A percentile compares a stretch with the other conserved stretches of the same genome.
Conservation (phyloP, 2,888 invertebrate genomes). For the Himalopsyche kuldschensis region DNA sequence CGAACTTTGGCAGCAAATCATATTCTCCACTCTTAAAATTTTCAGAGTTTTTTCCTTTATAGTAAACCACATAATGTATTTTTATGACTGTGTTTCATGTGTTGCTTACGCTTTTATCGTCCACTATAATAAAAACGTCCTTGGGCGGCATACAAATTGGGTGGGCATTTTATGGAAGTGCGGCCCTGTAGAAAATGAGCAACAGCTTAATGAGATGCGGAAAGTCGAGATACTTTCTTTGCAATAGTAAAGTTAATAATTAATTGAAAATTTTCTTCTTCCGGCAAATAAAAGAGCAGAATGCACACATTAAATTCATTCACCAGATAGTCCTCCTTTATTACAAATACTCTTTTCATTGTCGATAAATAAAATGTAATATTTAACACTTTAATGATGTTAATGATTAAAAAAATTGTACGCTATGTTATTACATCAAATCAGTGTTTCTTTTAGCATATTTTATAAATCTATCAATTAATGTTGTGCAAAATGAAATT, state of each 20-base stretch:
- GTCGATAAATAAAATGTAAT: no score
- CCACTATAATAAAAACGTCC: neutral
- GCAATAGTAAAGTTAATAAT: neutral
- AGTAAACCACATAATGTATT: neutral
- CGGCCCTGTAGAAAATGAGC: neutral
- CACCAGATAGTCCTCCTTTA: no score
- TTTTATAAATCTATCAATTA: no score
- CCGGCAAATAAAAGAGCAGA: neutral
- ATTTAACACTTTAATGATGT: no score
- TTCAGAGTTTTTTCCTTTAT: neutral
- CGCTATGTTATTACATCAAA: no score
- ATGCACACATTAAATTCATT: neutral
- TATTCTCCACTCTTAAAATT: slow-evolving; percentile 2
- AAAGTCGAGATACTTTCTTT: neutral
- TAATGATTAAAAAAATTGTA: no score
- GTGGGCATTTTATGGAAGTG: neutral
- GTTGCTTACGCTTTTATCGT: neutral
- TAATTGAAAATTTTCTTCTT: neutral
- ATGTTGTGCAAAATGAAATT: no score
- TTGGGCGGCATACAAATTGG: neutral
- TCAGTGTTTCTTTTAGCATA: no score
- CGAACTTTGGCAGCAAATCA: neutral
- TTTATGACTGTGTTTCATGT: neutral
- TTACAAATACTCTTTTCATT: no score
- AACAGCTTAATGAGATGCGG: neutral